Conservation (phyloP, 2,888 invertebrate genomes). For the Agonopterix heracliana region DNA sequence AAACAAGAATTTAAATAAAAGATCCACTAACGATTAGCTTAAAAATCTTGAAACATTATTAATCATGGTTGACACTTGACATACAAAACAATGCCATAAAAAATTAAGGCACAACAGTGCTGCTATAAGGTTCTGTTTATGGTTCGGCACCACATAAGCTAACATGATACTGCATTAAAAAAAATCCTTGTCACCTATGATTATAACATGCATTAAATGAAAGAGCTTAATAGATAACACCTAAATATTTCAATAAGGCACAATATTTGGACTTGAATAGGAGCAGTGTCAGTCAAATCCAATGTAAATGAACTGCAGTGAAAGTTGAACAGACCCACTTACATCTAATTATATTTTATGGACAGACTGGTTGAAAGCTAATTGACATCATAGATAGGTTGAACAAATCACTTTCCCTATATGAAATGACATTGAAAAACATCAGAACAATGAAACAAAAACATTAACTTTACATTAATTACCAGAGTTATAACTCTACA, state of each 20-base stretch:
- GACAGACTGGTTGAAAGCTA: not conserved
- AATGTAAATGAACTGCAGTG: conserved; percentile 9
- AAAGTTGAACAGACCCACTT: conserved; percentile 17
- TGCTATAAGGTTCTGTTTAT: no score
- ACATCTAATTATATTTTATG: not conserved
- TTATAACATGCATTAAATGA: not conserved
- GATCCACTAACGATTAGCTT: no score
- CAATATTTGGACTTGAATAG: conserved; percentile 18
- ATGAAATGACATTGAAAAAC: conserved; percentile 17
- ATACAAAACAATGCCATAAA: no score
- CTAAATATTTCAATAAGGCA: conserved; percentile 37
- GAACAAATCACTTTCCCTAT: conserved; percentile 17
- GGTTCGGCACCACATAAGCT: no score
- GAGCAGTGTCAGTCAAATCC: no score
- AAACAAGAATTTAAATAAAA: no score
- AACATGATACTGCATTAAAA: no score
- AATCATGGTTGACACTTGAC: no score
- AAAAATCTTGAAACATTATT: no score
- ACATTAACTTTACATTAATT: not conserved
- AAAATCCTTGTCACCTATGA: not conserved
- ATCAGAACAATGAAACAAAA: conserved; percentile 17
- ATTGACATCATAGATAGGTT: not conserved
- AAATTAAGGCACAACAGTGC: no score
- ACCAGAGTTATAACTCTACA: not conserved
- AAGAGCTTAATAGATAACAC: no score